Evolutionary conservation across 1,140 invertebrate species (phyloP).

Genomic region (Macrotrachela quadricornifera): DNA sequence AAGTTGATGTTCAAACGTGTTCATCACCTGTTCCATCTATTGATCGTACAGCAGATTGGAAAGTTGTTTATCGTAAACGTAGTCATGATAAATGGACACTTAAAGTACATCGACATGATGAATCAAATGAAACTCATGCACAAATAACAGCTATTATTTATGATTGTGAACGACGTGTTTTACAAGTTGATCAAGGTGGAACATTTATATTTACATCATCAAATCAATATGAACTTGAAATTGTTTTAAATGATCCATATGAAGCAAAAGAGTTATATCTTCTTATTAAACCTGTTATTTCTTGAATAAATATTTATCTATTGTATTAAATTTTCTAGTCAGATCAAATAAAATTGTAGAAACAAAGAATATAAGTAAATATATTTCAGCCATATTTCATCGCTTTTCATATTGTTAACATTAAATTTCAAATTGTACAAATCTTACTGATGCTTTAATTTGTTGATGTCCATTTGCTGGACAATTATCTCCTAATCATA

Average conservation of each 20-base stretch:
- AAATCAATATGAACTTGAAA: constrained; percentile 17
- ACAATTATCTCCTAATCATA: no score
- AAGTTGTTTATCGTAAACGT: constrained; percentile 24
- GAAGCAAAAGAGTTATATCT: constrained; percentile 21
- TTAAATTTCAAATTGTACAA: no score
- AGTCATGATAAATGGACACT: constrained; percentile 20
- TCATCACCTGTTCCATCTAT: constrained; percentile 21
- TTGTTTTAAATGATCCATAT: constrained; percentile 15
- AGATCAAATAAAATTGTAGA: no score
- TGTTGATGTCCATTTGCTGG: no score
- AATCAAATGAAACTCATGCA: constrained; percentile 20
- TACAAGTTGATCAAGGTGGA: constrained; percentile 21
- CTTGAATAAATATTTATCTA: background rate
- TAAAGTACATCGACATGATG: constrained; percentile 24
- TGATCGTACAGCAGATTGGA: constrained; percentile 24
- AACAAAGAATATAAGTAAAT: no score
- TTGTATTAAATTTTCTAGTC: no score
- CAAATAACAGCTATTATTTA: constrained; percentile 21
- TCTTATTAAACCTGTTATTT: constrained; percentile 22
- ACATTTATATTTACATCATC: constrained; percentile 17
- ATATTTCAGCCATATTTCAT: no score
- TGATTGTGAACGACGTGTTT: constrained; percentile 20
- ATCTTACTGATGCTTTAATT: no score
- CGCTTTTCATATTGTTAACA: no score
- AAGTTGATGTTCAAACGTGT: constrained; percentile 25